These are phyloP conservation scores for Elgaria multicarinata DNA, from an alignment of 2,113 vertebrate genomes.

Conservation along the genomic window DNA sequence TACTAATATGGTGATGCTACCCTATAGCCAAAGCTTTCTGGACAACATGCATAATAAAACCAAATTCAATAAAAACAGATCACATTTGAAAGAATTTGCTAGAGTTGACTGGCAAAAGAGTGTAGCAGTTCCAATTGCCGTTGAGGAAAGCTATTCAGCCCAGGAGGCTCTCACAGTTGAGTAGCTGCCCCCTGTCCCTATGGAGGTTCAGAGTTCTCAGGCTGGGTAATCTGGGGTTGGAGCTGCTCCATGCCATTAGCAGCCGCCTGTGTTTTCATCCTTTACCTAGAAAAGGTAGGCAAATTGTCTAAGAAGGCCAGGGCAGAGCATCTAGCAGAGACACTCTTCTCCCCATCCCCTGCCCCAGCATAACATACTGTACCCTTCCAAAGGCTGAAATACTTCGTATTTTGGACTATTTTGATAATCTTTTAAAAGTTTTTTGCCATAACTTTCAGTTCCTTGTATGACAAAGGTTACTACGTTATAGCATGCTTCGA, in stretches of 20 bases:
- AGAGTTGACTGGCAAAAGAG: neutral
- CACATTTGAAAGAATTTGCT: too few species aligned
- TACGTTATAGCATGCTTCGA: slow-evolving; percentile 42
- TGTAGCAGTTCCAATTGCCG: neutral
- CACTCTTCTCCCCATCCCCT: too few species aligned
- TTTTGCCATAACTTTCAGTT: slow-evolving; percentile 8
- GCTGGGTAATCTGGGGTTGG: neutral
- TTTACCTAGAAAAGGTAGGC: neutral
- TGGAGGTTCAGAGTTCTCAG: neutral
- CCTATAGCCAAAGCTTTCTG: too few species aligned
- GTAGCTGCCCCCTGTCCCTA: neutral
- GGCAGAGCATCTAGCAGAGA: neutral
- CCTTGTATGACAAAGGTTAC: slow-evolving; percentile 22
- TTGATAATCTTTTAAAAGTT: slow-evolving; percentile 7
- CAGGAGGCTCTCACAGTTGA: neutral
- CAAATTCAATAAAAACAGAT: too few species aligned
- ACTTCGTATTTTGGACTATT: neutral
- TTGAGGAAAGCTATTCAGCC: neutral
- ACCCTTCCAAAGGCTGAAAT: neutral
- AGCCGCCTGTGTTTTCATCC: neutral
- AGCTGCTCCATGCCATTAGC: neutral
- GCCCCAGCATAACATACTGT: neutral
- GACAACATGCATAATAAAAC: too few species aligned
- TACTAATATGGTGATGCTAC: too few species aligned
- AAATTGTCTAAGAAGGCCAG: neutral